Evolutionary conservation across 2,113 vertebrate species (phyloP), one percentile per base, ranked within the genome.

Genomic region (Centrocercus urophasianus): DNA sequence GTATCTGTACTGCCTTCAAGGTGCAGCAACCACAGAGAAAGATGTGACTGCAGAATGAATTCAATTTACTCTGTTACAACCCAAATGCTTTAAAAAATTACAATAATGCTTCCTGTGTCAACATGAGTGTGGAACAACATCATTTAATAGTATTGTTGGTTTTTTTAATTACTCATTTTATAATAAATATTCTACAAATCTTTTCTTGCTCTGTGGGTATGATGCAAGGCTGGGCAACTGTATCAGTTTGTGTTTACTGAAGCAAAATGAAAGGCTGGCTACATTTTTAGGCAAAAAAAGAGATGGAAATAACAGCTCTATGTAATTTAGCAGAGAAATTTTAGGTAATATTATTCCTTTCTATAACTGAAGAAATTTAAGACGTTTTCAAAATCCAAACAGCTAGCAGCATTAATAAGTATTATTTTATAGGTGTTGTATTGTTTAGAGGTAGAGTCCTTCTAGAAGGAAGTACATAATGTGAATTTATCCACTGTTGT

Each of bases 401-500:
- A 54, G 11, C 34, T 66, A 42, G 5, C 21, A 52, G 27, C 30
- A 40, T 70, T 43, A 21, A 69, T 11, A 42, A 63, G 17, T 13
- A 36, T 27, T 59, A 73, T 36, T 22, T 57, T 64, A 54, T 10
- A 71, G 16, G 27, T 6, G 24, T 1, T 20, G 48, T 77, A 36
- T 56, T 61, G 8, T n/a, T 20, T 64, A 42, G 45, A 28, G 27
- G 8, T 17, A 40, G 34, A 47, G 47, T 21, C 42, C 42, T 42
- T 42, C 14, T 42, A 57, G 27, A n/a, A 2, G 16, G 34, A 56
- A 64, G 38, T 24, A 6, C 15, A 20, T 40, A 48, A 24, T 60
- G 10, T 8, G 34, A 18, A 2, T 30, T 6, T 1, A 19, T 16
- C 47, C 63, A 5, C n/a, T 71, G 50, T 40, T 24, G 15, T 0